Conservation (phyloP, 2,797 vertebrate species). For the Acrossocheilus fasciatus region DNA sequence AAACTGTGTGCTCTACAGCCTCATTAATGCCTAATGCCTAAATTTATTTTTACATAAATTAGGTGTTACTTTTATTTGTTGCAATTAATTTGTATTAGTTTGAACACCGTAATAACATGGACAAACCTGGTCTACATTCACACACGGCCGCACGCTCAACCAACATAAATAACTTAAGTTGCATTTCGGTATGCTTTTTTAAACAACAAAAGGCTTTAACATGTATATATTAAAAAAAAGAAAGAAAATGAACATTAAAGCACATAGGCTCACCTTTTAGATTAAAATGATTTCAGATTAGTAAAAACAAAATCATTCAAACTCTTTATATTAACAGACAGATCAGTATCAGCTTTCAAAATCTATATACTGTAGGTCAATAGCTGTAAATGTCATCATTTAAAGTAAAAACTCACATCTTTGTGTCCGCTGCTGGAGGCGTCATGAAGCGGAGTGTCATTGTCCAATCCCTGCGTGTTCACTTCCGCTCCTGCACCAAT, state of each 20-base stretch:
- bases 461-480: slow-evolving; percentile 97
- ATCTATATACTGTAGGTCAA: not conserved
- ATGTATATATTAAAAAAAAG: not conserved
- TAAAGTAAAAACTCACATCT: slow-evolving; percentile 82
- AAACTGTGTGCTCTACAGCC: not conserved
- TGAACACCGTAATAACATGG: too few relatives aligned
- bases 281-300: not conserved
- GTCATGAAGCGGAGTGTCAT: slow-evolving; percentile 97
- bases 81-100: not conserved
- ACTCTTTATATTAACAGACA: not conserved
- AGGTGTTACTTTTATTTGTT: not conserved
- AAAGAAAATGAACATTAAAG: not conserved
- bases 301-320: not conserved
- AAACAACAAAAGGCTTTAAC: too few relatives aligned
- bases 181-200: too few relatives aligned
- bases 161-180: not conserved
- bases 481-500: slow-evolving; percentile 97
- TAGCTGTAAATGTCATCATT: not conserved
- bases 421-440: slow-evolving; percentile 97
- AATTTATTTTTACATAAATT: not conserved
- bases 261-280: not conserved
- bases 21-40: not conserved
- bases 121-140: not conserved
- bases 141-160: not conserved
- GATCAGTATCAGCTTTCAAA: not conserved